phyloP scores from a whole-genome alignment of 2,113 vertebrate genomes.

The Engystomops pustulosus region DNA sequence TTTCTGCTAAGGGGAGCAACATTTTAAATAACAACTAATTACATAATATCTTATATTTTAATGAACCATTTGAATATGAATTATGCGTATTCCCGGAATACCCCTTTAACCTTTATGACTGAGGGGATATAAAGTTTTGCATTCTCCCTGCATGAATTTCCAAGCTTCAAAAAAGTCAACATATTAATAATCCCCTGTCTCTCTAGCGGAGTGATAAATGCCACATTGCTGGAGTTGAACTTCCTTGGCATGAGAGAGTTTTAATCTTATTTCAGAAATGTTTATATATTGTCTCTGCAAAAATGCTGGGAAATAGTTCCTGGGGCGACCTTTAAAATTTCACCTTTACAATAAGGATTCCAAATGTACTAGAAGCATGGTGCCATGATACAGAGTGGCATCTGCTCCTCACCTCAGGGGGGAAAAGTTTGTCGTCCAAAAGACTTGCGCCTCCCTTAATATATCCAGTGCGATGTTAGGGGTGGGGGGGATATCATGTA shows the following conservation, averaged over 20 bases:
- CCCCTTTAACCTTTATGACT: not conserved
- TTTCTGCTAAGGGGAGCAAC: no score
- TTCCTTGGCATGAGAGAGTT: not conserved
- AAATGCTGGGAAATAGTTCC: not conserved
- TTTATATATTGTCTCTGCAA: not conserved
- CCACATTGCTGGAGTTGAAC: not conserved
- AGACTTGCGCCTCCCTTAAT: no score
- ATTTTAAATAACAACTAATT: no score
- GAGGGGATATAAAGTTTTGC: not conserved
- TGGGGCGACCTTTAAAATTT: not conserved
- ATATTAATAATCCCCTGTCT: conserved; percentile 49
- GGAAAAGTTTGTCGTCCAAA: no score
- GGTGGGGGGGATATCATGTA: no score
- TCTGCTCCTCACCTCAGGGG: not conserved
- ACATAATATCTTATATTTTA: no score
- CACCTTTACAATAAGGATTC: not conserved
- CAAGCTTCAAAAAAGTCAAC: conserved; percentile 34
- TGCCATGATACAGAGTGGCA: not conserved
- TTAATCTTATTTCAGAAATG: not conserved
- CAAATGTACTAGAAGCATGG: not conserved
- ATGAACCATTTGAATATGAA: no score
- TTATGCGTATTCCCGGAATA: no score
- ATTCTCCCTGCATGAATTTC: conserved; percentile 10
- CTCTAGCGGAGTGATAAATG: conserved; percentile 22
- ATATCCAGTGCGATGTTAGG: no score